Base-by-base conservation (phyloP, 35 echinoderm and acorn worm genomes). In the Apostichopus californicus region DNA sequence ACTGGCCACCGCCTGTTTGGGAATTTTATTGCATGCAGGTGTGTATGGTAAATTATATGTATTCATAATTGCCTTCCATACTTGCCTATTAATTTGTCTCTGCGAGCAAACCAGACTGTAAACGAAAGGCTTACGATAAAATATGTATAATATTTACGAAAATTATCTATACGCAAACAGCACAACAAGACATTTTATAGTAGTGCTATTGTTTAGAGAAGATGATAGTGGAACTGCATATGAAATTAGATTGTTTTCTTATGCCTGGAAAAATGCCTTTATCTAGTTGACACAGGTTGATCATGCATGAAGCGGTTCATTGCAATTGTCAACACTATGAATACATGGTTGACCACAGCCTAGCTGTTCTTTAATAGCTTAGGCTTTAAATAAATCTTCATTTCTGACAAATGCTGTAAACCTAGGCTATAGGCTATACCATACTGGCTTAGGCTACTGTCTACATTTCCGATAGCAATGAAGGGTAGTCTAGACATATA, bases 1-100 rank as follows among this genome's bases (percentile, higher is more conserved):
- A 85, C 15, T 85, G 81, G 81, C 81, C 81, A 85, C 81, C 81
- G 81, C 81, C 81, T 85, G 81, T 59, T 85, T 85, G 81, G 81
- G 81, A 85, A 83, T 56, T 85, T 85, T 85, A 58, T 85, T 85
- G 52, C 81, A 85, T 59, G 81, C 81, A 85, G 81, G 81, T 85
- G 81, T 85, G 81, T 85, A 23, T 85, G 60, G 81, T 85, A 85
- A 85, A 85, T 58, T 23, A 85, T 58, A 75, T 75, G 71, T 75
- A 75, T 75, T 75, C 71, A 75, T 75, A 75, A 75, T 75, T 75
- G 71, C 14, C 71, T 75, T 18, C 71, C 71, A 75, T 75, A 75
- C 71, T 75, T 75, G 11, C 71, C 71, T 75, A 7, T 75, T 75
- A 75, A 20, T 75, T 75, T 75, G 71, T 75, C 71, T 7, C 14